These are phyloP conservation scores for Pseudochirops corinnae DNA, from an alignment of 2,797 vertebrate genomes.

Conservation along the genomic window DNA sequence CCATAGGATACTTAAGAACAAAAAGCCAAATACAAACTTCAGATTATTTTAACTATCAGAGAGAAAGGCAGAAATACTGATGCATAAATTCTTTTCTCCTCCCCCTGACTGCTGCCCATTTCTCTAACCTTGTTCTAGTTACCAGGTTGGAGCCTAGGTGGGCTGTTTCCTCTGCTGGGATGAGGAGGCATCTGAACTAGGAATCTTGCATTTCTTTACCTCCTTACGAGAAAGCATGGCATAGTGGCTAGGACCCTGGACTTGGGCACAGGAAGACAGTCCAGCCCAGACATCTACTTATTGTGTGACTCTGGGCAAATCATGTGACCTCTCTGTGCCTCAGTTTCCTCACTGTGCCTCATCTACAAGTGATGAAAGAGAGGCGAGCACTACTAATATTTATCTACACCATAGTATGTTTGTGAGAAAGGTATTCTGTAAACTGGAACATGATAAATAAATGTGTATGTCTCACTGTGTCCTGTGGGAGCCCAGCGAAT, in stretches of 20 bases:
- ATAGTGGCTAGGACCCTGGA: neutral
- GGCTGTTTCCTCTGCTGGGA: neutral
- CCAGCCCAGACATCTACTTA: neutral
- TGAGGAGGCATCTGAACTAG: neutral
- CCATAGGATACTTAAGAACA: constrained; percentile 38
- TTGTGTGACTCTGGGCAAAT: neutral
- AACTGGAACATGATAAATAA: neutral
- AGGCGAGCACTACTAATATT: neutral
- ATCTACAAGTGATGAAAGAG: neutral
- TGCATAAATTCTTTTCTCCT: neutral
- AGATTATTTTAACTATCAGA: neutral
- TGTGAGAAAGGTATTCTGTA: neutral
- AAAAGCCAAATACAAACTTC: constrained; percentile 39
- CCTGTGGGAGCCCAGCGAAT: neutral
- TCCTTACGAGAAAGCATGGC: neutral
- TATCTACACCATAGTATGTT: neutral
- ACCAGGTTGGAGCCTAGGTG: neutral
- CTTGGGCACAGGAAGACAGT: neutral
- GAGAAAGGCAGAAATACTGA: neutral
- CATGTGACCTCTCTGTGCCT: neutral
- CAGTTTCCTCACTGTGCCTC: neutral
- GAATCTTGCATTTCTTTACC: neutral
- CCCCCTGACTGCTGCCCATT: neutral
- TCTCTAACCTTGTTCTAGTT: neutral
- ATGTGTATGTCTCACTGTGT: neutral